Evolutionary conservation across 2,113 vertebrate species (phyloP).

Genomic region (Lutjanus erythropterus): DNA sequence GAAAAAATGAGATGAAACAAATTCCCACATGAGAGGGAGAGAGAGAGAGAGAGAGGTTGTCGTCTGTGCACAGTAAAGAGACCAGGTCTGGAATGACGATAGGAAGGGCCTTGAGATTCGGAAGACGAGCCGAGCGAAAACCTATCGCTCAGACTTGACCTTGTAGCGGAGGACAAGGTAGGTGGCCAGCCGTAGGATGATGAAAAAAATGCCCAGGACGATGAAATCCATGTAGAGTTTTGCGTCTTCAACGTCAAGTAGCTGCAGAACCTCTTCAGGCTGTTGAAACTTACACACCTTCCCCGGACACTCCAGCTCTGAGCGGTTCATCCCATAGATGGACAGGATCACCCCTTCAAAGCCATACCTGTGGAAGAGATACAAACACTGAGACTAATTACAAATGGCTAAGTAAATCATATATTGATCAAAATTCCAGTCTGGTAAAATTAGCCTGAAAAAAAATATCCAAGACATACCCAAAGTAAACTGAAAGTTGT

Average conservation of each 20-base stretch:
- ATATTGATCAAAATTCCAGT: background rate
- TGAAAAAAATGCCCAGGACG: slow-evolving; percentile 93
- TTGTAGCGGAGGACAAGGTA: slow-evolving; percentile 96
- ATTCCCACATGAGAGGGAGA: slow-evolving; percentile 33
- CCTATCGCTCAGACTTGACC: slow-evolving; percentile 94
- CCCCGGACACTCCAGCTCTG: slow-evolving; percentile 90
- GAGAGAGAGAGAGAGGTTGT: too few species aligned
- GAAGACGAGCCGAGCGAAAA: background rate
- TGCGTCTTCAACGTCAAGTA: slow-evolving; percentile 93
- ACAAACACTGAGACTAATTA: background rate
- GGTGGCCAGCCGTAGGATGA: slow-evolving; percentile 91
- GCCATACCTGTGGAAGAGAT: slow-evolving; percentile 87
- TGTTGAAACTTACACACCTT: slow-evolving; percentile 91
- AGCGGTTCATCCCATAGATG: slow-evolving; percentile 96
- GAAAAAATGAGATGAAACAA: slow-evolving; percentile 26
- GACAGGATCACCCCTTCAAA: slow-evolving; percentile 96
- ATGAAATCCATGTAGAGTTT: slow-evolving; percentile 97
- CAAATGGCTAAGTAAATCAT: background rate
- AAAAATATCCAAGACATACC: too few species aligned
- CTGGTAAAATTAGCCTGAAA: too few species aligned
- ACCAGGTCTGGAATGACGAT: background rate
- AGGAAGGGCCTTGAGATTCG: background rate
- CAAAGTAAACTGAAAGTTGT: too few species aligned
- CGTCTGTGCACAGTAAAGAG: slow-evolving; percentile 33
- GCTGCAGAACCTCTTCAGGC: slow-evolving; percentile 91